A percentile compares a stretch with the other conserved stretches of the same genome.
phyloP scores from a whole-genome alignment of 2,113 vertebrate genomes.

The Larimichthys polyactis region DNA sequence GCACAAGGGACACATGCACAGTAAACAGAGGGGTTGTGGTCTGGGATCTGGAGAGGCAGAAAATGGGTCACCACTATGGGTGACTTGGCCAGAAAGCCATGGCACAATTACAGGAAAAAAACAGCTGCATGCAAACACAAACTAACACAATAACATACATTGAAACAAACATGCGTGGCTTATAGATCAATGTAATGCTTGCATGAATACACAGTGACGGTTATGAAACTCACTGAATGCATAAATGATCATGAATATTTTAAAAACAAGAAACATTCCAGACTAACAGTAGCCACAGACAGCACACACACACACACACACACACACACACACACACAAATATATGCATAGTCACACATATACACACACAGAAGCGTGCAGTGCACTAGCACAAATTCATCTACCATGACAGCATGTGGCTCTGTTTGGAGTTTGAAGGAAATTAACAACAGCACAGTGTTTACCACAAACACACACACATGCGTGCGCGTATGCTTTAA shows the following conservation, averaged over 20 bases:
- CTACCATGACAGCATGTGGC: constrained; percentile 25
- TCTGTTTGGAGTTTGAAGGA: constrained; percentile 20
- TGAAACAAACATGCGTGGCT: constrained; percentile 20
- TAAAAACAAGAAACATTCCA: not conserved
- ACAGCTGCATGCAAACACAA: constrained; percentile 13
- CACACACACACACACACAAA: not conserved
- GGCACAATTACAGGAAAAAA: constrained; percentile 38
- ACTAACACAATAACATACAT: not conserved
- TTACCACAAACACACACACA: not conserved
- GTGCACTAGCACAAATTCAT: constrained; percentile 24
- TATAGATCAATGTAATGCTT: not conserved
- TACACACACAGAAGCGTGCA: not conserved
- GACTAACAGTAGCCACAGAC: not conserved
- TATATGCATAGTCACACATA: not conserved
- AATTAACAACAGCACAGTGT: constrained; percentile 18
- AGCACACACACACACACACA: not conserved
- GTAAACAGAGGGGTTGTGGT: constrained; percentile 72
- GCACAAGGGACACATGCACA: constrained; percentile 65
- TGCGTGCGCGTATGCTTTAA: not conserved
- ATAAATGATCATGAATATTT: not conserved
- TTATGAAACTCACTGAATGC: constrained; percentile 1
- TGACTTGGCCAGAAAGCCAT: constrained; percentile 64
- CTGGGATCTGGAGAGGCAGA: constrained; percentile 65
- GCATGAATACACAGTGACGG: not conserved
- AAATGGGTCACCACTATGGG: constrained; percentile 67